Evolutionary conservation across 2,888 invertebrate species (phyloP), one percentile per base, ranked within the genome.

Genomic region (Scaptomyza reducta): DNA sequence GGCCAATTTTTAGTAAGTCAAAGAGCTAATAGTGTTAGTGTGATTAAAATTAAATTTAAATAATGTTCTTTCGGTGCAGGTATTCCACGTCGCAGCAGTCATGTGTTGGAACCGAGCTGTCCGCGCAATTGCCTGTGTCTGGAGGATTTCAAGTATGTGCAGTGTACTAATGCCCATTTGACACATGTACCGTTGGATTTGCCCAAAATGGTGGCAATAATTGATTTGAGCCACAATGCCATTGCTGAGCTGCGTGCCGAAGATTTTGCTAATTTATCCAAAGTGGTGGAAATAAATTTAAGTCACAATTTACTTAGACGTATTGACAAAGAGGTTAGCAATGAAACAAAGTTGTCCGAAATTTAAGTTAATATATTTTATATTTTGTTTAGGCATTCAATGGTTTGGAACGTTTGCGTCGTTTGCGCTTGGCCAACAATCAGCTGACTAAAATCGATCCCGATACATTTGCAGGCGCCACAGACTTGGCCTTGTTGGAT

Each of bases 131-230:
- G 92, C 58, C 80, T 74, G 7, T 92, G 92, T 64, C 53, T 87
- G 51, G 89, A 91, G 71, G 89, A 90, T 33, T 89, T 76, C 51
- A 89, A 88, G 77, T 85, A 76, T 63, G 79, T 92, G 47, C 92
- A 93, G 87, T 94, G 94, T 87, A 92, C 93, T 10, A 92, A 92
- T 74, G 91, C 91, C 59, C 91, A 90, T 35, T 89, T 94, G 57
- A 92, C 92, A 16, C 92, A 93, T 79, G 90, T 94, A 53, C 94
- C 94, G 29, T 77, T 90, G 45, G 87, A 90, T 78, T 62, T 92
- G 69, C 91, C 92, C 11, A 77, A 76, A 53, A 89, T 81, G 68
- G 89, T 88, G 14, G 70, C 87, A 42, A 87, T 89, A 38, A 71
- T 92, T 77, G 90, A 91, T 76, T 87, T 92, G 78, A 91, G 91